Evolutionary conservation across 2,113 vertebrate species (phyloP), one percentile per base, ranked within the genome.

Genomic region (Nansenia antarctica): DNA sequence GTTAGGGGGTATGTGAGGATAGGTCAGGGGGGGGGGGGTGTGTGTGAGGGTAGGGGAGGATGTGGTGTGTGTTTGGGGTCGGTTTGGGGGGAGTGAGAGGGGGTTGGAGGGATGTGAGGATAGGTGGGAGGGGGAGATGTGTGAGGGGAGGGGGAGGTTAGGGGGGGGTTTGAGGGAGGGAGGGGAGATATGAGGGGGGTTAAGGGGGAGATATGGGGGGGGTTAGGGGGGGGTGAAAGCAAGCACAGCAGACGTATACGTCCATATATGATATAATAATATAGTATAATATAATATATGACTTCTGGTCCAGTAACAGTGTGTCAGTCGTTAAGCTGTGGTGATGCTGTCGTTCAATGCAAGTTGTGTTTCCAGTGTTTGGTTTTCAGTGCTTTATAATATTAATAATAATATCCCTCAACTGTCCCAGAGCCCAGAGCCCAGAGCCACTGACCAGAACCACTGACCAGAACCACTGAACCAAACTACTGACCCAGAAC

Each of bases 281-380:
- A 60, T 60, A 31, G n/a, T 31, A 60, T 35, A 60, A 30, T 60
- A 62, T 32, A 27, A 18, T 47, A 55, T 22, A 42, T 22, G n/a
- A 62, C 54, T 62, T 37, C 31, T 31, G 45, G 26, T 30, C 69
- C 15, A 49, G 30, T 71, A 61, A 24, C 12, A 32, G 31, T 32
- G 42, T 62, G 62, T 53, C 2, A 20, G 29, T 65, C 26, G 58
- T 57, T 14, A 29, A 14, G 39, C 11, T 49, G 57, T 30, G 24
- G 6, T 61, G 22, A 59, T 72, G 65, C 69, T 63, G 68, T 69
- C 62, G 45, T 49, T 49, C 74, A 69, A 65, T 39, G 42, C 53
- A 59, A 69, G 22, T 64, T 15, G 49, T 31, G 42, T 6, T 20
- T 77, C 64, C 27, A 72, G 42, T 5, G 60, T 60, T 73, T 68